phyloP scores from a whole-genome alignment of 2,888 invertebrate genomes.

The Drosophila atroscutellata region DNA sequence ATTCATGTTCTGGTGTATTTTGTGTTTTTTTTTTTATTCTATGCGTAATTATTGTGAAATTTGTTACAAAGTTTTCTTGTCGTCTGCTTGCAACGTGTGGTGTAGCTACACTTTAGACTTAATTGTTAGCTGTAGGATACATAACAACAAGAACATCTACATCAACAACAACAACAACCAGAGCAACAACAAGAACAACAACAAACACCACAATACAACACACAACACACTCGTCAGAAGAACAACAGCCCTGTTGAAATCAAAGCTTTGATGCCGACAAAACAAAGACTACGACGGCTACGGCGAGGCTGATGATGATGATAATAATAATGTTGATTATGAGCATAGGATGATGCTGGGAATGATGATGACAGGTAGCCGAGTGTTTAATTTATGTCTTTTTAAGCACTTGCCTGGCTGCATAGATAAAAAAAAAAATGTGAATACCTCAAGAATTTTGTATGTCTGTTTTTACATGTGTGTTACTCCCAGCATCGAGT shows the following conservation, averaged over 20 bases:
- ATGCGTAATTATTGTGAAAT: constrained; percentile 70
- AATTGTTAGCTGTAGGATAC: constrained; percentile 79
- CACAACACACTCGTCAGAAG: constrained; percentile 49
- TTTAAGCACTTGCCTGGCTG: constrained; percentile 73
- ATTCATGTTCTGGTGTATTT: constrained; percentile 30
- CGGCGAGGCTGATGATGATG: constrained; percentile 17
- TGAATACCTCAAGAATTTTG: constrained; percentile 37
- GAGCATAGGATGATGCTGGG: constrained; percentile 40
- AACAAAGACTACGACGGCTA: constrained; percentile 20
- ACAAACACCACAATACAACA: constrained; percentile 23
- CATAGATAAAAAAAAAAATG: constrained; percentile 28
- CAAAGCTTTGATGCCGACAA: constrained; percentile 78
- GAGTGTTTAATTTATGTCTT: constrained; percentile 80
- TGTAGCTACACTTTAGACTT: constrained; percentile 75
- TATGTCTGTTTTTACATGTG: constrained; percentile 15
- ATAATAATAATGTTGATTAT: constrained; percentile 3
- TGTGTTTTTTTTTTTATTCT: constrained; percentile 33
- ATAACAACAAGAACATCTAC: constrained; percentile 62
- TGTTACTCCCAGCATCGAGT: constrained; percentile 1
- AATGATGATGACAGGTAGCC: constrained; percentile 79
- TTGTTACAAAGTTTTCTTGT: constrained; percentile 62
- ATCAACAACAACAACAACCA: constrained; percentile 28
- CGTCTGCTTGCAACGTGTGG: constrained; percentile 57
- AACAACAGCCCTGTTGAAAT: constrained; percentile 71
- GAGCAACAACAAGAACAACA: constrained; percentile 26